Conservation (phyloP, 2,113 vertebrate genomes). For the Rhinoptilus africanus region DNA sequence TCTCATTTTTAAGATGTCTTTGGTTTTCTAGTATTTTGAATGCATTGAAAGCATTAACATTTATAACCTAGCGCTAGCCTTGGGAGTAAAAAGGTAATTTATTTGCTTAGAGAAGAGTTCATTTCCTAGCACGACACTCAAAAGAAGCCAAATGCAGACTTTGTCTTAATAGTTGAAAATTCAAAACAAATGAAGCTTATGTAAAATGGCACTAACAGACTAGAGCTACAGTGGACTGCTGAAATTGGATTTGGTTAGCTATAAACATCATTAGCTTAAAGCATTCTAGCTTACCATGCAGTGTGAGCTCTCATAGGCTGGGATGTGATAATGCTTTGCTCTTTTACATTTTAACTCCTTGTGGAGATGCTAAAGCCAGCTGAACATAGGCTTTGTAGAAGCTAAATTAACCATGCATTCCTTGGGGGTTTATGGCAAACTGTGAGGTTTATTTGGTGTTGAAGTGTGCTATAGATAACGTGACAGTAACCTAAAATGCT, state of each 20-base stretch:
- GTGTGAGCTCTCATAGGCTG: constrained; percentile 53
- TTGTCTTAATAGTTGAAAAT: constrained; percentile 48
- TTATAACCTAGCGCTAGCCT: constrained; percentile 33
- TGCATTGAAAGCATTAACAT: constrained; percentile 39
- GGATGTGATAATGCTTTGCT: constrained; percentile 51
- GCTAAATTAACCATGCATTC: constrained; percentile 34
- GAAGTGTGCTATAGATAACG: neutral
- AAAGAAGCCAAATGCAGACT: constrained; percentile 51
- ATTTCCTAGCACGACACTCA: constrained; percentile 66
- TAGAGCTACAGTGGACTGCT: constrained; percentile 60
- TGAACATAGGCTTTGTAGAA: constrained; percentile 54
- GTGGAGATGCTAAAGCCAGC: constrained; percentile 43
- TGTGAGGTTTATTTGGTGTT: constrained; percentile 38
- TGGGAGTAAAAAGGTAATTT: constrained; percentile 62
- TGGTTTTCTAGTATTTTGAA: constrained; percentile 40
- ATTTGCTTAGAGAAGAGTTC: constrained; percentile 53
- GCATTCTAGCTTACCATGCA: constrained; percentile 57
- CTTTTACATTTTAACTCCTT: constrained; percentile 72
- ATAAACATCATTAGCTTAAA: constrained; percentile 73
- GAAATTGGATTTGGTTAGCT: constrained; percentile 70
- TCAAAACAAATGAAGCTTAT: constrained; percentile 72
- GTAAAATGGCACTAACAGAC: constrained; percentile 64
- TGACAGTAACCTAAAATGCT: neutral
- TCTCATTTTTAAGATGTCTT: constrained; percentile 39
- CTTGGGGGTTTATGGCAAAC: constrained; percentile 36